Evolutionary conservation across 2,797 vertebrate species (phyloP), one percentile per base, ranked within the genome.

Genomic region (Enoplosus armatus): DNA sequence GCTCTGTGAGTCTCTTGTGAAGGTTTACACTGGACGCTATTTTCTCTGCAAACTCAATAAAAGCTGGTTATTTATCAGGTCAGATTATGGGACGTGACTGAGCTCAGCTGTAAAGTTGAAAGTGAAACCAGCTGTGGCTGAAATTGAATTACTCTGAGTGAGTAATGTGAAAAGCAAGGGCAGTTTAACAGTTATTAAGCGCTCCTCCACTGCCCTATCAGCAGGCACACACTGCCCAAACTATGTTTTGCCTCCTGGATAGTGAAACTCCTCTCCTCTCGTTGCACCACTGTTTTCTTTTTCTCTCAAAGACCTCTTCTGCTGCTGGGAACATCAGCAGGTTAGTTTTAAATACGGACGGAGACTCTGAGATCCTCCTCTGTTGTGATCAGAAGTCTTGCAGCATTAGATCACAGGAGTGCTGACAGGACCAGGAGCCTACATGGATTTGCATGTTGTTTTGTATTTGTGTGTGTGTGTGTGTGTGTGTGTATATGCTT

Each of bases 41-140:
- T 95, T 96, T 94, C 92, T 94, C 93, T 93, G 86, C 91, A 95
- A 95, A 96, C 94, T 91, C 91, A 95, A 95, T 95, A 95, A 95
- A 95, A 94, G 86, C 73, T 53, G 85, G 90, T 94, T 95, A 95
- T 95, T 95, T 95, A 95, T 94, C 93, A 90, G 94, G 92, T 92
- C 87, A 88, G 91, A 90, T 94, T 94, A 94, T 94, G 85, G 88
- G 91, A 94, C 88, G 65, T 85, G 94, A 94, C 91, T 89, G 92
- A 94, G 91, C 91, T 87, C 88, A 91, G 94, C 93, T 95, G 94
- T 93, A 94, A 93, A 94, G 90, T 88, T 91, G 77, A 87, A 93
- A 95, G 88, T 94, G 92, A 93, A 95, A 95, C 88, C 95, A 96
- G 94, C 95, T 96, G 95, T 87, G 85, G 90, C 79, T 84, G 80